Evolutionary conservation across 2,797 vertebrate species (phyloP).

Genomic region (Acridotheres tristis): DNA sequence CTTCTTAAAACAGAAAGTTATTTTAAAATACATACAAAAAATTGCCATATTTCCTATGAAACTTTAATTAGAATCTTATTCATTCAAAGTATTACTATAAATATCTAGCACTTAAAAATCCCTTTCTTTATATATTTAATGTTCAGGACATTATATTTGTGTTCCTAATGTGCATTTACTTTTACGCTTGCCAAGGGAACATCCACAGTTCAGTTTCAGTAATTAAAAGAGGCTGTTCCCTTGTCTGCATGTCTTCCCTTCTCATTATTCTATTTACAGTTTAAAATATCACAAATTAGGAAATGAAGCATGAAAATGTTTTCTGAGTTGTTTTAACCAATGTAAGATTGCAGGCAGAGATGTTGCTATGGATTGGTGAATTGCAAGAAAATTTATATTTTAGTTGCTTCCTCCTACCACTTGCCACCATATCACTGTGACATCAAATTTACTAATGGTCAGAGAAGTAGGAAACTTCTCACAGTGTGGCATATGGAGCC

Average conservation of each 20-base stretch:
- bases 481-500: background rate
- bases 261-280: background rate
- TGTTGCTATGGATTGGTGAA: background rate
- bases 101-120: background rate
- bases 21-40: background rate
- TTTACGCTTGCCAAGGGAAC: background rate
- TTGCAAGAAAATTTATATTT: background rate
- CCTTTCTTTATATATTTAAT: background rate
- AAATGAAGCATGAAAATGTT: background rate
- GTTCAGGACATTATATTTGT: background rate
- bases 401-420: background rate
- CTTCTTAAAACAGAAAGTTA: background rate
- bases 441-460: background rate
- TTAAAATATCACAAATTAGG: background rate
- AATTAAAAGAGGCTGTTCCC: background rate
- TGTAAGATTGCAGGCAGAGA: background rate
- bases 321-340: fast-evolving
- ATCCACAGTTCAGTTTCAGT: background rate
- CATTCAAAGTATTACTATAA: background rate
- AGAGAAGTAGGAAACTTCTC: background rate
- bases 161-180: background rate
- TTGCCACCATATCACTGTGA: background rate
- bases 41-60: background rate
- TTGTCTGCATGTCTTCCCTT: background rate
- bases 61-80: background rate